phyloP scores from a whole-genome alignment of 2,797 vertebrate genomes.

The Okamejei kenojei region DNA sequence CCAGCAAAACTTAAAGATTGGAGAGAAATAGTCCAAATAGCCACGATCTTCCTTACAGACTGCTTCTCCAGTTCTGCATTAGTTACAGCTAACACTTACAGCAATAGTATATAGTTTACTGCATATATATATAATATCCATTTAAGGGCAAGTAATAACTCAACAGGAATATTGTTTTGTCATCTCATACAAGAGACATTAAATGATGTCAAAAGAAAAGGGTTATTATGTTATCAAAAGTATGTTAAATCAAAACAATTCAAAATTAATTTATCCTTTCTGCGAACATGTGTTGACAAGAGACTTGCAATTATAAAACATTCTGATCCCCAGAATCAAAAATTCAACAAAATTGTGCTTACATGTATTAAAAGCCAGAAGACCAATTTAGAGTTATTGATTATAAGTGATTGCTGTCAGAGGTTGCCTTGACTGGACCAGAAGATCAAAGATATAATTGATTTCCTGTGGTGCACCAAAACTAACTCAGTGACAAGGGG shows the following conservation, averaged over 20 bases:
- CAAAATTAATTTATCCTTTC: background rate
- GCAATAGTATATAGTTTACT: too few relatives aligned
- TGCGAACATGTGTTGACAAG: background rate
- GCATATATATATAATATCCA: too few relatives aligned
- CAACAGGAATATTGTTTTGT: too few relatives aligned
- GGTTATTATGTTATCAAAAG: too few relatives aligned
- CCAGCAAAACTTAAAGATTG: background rate
- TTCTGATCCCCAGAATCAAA: background rate
- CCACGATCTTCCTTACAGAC: background rate
- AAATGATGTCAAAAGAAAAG: too few relatives aligned
- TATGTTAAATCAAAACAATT: background rate
- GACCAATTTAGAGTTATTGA: background rate
- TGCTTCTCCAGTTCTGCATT: too few relatives aligned
- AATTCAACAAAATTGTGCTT: background rate
- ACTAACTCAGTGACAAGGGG: background rate
- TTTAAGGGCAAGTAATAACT: too few relatives aligned
- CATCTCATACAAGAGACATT: too few relatives aligned
- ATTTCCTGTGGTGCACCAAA: background rate
- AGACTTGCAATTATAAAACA: background rate
- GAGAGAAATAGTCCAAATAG: background rate
- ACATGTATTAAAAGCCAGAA: background rate
- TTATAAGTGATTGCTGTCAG: background rate
- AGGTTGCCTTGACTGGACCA: background rate
- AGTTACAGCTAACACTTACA: too few relatives aligned
- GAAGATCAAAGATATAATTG: background rate